Evolutionary conservation across 2,113 vertebrate genomes (phyloP), one percentile per base, ranked within the genome.

Genomic region (Xerus inauris): DNA sequence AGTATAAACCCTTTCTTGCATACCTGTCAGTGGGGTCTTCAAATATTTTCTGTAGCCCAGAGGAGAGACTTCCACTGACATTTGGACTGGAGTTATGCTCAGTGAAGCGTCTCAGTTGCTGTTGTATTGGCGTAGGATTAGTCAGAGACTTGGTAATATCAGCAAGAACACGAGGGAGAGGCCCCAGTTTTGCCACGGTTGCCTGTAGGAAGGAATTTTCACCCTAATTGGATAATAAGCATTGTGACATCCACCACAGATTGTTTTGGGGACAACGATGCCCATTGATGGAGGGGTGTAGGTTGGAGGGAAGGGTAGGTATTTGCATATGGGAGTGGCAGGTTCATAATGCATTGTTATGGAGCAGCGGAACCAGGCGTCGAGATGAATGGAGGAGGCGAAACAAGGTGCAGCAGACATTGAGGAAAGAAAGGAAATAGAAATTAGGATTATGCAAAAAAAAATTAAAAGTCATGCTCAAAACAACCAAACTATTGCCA

Each of bases 181-280:
- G 99, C 94, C 99, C 99, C 98, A 99, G 97, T 98, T 99, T 99
- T 87, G 99, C 99, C 98, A 99, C 99, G 3, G 99, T 99, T 73
- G 99, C 99, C 99, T 99, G 99, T 99, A 99, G 99, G 99, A 99
- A 99, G 99, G 99, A 99, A 99, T 99, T 99, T 99, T 99, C 99
- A 99, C 99, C 99, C 99, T 99, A 99, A 98, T 98, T 99, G 98
- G 99, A 98, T 97, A 98, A 98, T 98, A 98, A 98, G 99, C 98
- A 99, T 97, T 98, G 97, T 88, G 97, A 98, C 96, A 98, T 98
- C 98, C 98, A 97, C 85, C 98, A 97, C 87, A 92, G 92, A 96
- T 94, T 97, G 90, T 95, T 95, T 96, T 96, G 96, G 98, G 97
- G 97, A 98, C 94, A 98, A 90, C 96, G 98, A 98, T 98, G 98